Evolutionary conservation across 2,888 invertebrate species (phyloP).

Genomic region (Drosophila limbata): DNA sequence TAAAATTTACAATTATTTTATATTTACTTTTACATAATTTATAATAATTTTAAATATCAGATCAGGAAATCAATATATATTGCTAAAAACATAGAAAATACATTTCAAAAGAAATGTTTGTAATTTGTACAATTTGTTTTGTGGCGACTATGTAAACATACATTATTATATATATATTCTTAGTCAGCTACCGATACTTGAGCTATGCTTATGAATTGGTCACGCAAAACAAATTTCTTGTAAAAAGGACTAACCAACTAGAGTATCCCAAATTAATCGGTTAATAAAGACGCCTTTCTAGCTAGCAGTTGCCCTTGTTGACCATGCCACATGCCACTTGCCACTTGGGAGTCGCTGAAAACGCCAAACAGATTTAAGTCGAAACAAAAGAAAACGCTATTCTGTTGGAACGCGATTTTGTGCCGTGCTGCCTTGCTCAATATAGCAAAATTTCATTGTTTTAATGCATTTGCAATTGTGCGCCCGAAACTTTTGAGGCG

Average conservation of each 20-base stretch:
- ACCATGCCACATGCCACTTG: neutral
- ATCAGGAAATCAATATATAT: too few species aligned
- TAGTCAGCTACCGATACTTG: too few species aligned
- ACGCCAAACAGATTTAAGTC: conserved; percentile 17
- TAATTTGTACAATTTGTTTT: too few species aligned
- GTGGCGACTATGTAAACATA: too few species aligned
- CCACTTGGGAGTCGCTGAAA: neutral
- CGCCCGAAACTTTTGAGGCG: conserved; percentile 54
- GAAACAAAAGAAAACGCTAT: conserved; percentile 38
- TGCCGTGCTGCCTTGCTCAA: conserved; percentile 10
- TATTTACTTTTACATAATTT: too few species aligned
- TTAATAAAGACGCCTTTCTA: neutral
- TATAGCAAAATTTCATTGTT: conserved; percentile 54
- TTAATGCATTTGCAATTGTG: conserved; percentile 62
- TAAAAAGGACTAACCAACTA: neutral
- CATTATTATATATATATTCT: too few species aligned
- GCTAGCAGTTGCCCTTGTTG: neutral
- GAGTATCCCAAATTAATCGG: neutral
- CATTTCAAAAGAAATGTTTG: too few species aligned
- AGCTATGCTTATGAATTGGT: too few species aligned
- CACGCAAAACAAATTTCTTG: too few species aligned
- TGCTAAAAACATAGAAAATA: too few species aligned
- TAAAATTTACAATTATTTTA: too few species aligned
- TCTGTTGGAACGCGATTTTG: conserved; percentile 6
- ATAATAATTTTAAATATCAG: too few species aligned